These are phyloP conservation scores for Paramormyrops kingsleyae DNA, from an alignment of 2,113 vertebrate species.

Conservation along the genomic window DNA sequence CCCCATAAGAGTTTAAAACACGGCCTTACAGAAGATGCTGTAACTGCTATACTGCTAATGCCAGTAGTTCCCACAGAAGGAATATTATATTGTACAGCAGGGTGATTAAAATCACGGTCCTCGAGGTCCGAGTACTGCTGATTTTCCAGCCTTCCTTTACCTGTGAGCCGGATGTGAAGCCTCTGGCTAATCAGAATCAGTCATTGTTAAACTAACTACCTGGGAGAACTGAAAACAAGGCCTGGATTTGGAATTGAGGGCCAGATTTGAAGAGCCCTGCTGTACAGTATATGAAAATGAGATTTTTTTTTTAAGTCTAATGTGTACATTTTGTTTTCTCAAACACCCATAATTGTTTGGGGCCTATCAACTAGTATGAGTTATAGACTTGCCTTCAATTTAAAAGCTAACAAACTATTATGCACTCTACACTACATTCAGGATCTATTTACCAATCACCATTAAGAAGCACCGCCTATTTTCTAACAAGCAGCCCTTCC, in stretches of 20 bases:
- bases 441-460: neutral
- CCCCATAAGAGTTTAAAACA: neutral
- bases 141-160: neutral
- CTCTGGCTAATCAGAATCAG: neutral
- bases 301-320: neutral
- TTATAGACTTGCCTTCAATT: neutral
- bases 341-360: neutral
- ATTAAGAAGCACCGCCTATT: too few species aligned
- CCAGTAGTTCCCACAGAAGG: neutral
- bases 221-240: neutral
- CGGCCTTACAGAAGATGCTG: neutral
- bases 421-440: neutral
- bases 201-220: neutral
- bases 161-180: neutral
- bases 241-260: neutral
- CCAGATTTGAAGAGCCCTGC: neutral
- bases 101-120: neutral
- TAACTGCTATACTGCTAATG: neutral
- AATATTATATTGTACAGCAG: neutral
- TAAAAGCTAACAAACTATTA: neutral
- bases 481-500: neutral
- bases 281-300: neutral
- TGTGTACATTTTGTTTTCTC: neutral
- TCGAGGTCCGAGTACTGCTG: neutral
- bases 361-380: neutral